A percentile compares a stretch with the other conserved stretches of the same genome.
phyloP scores from a whole-genome alignment of 2,113 vertebrate genomes.

The Protobothrops mucrosquamatus region DNA sequence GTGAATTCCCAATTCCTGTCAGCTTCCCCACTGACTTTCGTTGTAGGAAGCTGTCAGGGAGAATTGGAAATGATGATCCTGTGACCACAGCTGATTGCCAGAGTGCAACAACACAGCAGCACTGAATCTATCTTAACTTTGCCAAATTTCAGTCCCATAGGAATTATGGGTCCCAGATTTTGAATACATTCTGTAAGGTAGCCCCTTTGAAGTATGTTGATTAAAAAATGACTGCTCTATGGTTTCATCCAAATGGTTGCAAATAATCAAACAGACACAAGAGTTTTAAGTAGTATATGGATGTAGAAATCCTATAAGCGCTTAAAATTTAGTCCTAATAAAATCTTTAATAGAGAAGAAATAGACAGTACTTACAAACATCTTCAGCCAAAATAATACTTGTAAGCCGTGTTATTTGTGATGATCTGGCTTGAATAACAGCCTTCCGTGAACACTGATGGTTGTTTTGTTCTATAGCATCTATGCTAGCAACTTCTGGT shows the following conservation, averaged over 20 bases:
- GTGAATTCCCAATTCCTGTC: too few species aligned
- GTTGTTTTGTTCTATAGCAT: slow-evolving; percentile 69
- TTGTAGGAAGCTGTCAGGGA: too few species aligned
- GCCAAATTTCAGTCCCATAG: background rate
- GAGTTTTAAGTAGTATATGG: background rate
- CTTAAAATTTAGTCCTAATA: background rate
- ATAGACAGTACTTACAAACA: slow-evolving; percentile 72
- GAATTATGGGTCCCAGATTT: background rate
- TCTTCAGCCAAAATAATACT: slow-evolving; percentile 91
- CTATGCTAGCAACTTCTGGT: slow-evolving; percentile 90
- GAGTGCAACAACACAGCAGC: background rate
- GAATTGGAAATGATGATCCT: too few species aligned
- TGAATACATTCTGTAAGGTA: background rate
- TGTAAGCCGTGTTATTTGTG: slow-evolving; percentile 74
- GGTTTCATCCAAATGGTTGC: background rate
- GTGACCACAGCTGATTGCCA: too few species aligned
- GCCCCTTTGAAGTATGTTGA: background rate
- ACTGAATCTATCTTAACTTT: background rate
- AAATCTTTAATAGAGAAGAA: background rate
- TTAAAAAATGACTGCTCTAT: background rate
- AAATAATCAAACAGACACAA: background rate
- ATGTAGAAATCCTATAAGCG: fast-evolving
- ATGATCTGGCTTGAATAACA: slow-evolving; percentile 85
- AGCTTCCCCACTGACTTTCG: too few species aligned
- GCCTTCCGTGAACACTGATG: slow-evolving; percentile 85